Base-by-base conservation (phyloP, 2,113 vertebrate genomes). In the Neolamprologus longior region DNA sequence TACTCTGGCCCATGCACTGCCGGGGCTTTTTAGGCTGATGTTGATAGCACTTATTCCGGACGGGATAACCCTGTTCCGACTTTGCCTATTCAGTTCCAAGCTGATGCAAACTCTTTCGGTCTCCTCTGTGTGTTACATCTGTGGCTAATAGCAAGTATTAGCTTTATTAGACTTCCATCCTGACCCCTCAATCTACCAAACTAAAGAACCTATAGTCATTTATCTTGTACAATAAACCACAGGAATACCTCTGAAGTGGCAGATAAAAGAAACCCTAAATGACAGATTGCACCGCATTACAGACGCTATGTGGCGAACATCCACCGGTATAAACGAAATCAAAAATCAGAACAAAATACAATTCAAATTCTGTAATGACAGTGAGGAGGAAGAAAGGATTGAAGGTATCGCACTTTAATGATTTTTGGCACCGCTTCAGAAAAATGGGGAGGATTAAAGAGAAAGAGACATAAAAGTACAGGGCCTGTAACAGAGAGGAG, bases 391-490 rank as follows among this genome's bases (percentile, higher is more conserved):
- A 47, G 68, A 86, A 40, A 37, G 71, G 84, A 91, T 89, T 89
- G 76, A 84, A 42, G 33, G 82, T 55, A 76, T 87, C 4, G 63
- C 55, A 55, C n/a, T 83, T 47, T 85, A 88, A 90, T 90, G 85
- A 90, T 89, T 92, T 90, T 89, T 87, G 88, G 83, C 82, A 54
- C 12, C 8, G 73, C 68, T 80, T 86, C 47, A 88, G 54, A 82
- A 90, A 90, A 82, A 82, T 21, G 53, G n/a, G 9, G n/a, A 58
- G 82, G 78, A 90, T 93, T 89, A 90, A 82, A 88, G 86, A 28
- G 58, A 90, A 88, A 57, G 83, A 55, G 55, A 86, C 89, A 86
- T 89, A 81, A 91, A 93, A 93, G 83, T 92, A 89, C 71, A 9
- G 58, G 54, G 80, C 42, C 89, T 91, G 84, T 92, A 90, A 92